phyloP scores from a whole-genome alignment of 1,140 invertebrate species.

The Triops cancriformis region DNA sequence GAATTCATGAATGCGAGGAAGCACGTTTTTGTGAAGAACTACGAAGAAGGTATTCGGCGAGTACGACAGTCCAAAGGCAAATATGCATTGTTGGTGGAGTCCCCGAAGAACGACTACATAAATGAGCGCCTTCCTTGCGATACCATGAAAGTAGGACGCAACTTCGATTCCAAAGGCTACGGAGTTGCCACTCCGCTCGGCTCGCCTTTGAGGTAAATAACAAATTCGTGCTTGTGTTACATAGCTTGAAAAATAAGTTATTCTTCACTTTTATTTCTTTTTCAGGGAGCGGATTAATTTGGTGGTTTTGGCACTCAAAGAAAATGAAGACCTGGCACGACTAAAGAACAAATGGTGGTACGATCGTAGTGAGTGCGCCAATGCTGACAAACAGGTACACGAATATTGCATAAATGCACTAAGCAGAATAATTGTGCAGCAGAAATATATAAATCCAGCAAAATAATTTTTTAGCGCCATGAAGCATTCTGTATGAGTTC shows the following conservation, averaged over 20 bases:
- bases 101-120: conserved; percentile 87
- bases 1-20: conserved; percentile 82
- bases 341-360: conserved; percentile 92
- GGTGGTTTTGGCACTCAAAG: conserved; percentile 83
- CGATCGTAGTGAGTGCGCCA: conserved; percentile 68
- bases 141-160: conserved; percentile 87
- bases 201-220: conserved; percentile 71
- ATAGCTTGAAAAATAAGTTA: background rate
- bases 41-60: conserved; percentile 72
- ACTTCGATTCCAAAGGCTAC: conserved; percentile 88
- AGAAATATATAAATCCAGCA: too few species aligned
- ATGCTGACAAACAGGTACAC: conserved; percentile 55
- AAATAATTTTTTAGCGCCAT: too few species aligned
- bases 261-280: conserved; percentile 26
- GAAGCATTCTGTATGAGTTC: too few species aligned
- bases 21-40: conserved; percentile 69
- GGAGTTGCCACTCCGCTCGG: conserved; percentile 84
- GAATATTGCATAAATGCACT: background rate
- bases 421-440: too few species aligned
- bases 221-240: background rate
- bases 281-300: conserved; percentile 78
- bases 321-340: conserved; percentile 82
- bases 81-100: conserved; percentile 90
- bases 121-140: conserved; percentile 89
- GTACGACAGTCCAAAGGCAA: conserved; percentile 78